Percentiles rank a stretch among this genome's conserved stretches.
Evolutionary conservation across 2,797 vertebrate species (phyloP).

Genomic region (Chaenodraco wilsoni): DNA sequence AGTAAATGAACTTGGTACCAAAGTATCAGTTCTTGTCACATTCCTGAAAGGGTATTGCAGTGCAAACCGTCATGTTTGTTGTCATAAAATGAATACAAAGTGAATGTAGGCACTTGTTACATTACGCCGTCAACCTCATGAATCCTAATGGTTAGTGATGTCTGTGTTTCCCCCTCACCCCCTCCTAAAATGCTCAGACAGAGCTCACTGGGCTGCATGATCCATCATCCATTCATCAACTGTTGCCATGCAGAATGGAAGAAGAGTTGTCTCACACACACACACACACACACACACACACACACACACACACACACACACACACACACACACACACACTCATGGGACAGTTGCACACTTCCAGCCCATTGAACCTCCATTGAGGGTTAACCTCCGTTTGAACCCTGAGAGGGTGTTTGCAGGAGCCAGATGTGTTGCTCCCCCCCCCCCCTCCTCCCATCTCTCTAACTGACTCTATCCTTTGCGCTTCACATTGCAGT

Average conservation of each 20-base stretch:
- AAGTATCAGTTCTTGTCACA: too few species aligned
- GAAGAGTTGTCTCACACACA: constrained; percentile 19
- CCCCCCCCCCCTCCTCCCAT: background rate
- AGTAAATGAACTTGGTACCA: too few species aligned
- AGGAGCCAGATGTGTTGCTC: constrained; percentile 42
- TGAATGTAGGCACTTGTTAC: background rate
- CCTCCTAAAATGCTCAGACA: constrained; percentile 1
- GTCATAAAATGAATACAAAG: background rate
- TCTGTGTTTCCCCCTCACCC: background rate
- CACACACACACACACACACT: constrained; percentile 11
- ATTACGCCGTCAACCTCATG: constrained; percentile 15
- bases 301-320: background rate
- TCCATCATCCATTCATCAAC: constrained; percentile 54
- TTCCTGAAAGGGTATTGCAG: too few species aligned
- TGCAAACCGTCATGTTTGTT: background rate
- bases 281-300: background rate
- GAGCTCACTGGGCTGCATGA: constrained; percentile 51
- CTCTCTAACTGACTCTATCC: background rate
- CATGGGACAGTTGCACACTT: constrained; percentile 45
- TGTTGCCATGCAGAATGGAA: constrained; percentile 70
- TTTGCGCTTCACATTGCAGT: background rate
- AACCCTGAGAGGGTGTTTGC: constrained; percentile 51
- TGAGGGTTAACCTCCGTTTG: constrained; percentile 55
- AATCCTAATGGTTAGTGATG: constrained; percentile 13
- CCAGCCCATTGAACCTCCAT: constrained; percentile 60